Evolutionary conservation across 2,797 vertebrate genomes (phyloP).

Genomic region (Diplodus sargus): DNA sequence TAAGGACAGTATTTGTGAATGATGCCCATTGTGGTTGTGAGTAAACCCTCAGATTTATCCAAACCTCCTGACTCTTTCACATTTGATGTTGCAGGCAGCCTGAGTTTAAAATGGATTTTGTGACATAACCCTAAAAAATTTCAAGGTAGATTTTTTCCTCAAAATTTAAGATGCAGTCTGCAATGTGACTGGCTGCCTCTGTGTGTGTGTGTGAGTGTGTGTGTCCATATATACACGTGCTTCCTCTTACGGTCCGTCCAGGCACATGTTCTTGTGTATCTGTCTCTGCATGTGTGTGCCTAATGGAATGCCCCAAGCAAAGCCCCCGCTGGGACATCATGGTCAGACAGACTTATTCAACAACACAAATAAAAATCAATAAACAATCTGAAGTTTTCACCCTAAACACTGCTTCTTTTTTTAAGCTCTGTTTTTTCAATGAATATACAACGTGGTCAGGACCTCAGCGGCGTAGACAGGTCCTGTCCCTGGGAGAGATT

Average conservation of each 20-base stretch:
- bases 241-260: conserved; percentile 41
- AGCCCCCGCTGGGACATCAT: conserved; percentile 86
- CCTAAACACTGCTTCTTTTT: conserved; percentile 86
- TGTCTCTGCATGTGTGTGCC: conserved; percentile 67
- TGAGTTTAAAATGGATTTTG: conserved; percentile 35
- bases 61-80: conserved; percentile 4
- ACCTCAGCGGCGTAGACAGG: conserved; percentile 89
- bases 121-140: conserved; percentile 34
- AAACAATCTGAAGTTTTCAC: conserved; percentile 99
- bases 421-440: conserved; percentile 93
- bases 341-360: conserved; percentile 95
- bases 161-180: conserved; percentile 7
- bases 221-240: conserved; percentile 33
- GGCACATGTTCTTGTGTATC: conserved; percentile 53
- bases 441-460: conserved; percentile 98
- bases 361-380: conserved; percentile 99
- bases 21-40: background rate
- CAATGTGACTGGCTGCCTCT: background rate
- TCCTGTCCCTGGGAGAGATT: conserved; percentile 83
- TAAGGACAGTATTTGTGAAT: conserved; percentile 7
- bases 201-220: background rate
- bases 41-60: background rate
- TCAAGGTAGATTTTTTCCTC: conserved; percentile 18
- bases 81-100: conserved; percentile 6
- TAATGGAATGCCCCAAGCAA: conserved; percentile 66